phyloP scores from a whole-genome alignment of 2,797 vertebrate genomes.

The Heterohyrax brucei region DNA sequence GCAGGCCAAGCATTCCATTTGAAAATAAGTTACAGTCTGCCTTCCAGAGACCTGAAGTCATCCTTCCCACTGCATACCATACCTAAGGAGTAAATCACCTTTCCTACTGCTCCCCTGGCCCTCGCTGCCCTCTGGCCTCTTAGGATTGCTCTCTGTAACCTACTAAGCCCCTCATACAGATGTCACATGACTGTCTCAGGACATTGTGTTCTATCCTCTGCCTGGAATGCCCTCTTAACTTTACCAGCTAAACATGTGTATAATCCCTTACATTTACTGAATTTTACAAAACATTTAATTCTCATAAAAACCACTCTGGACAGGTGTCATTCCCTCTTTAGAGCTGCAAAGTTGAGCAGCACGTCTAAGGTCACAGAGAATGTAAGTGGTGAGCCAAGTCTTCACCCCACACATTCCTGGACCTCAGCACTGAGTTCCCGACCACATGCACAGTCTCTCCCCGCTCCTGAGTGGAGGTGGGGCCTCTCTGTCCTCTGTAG shows the following conservation, averaged over 20 bases:
- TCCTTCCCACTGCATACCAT: not conserved
- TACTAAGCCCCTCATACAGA: not conserved
- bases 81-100: not conserved
- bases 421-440: not conserved
- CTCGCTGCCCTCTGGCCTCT: not conserved
- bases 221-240: not conserved
- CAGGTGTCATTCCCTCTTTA: not conserved
- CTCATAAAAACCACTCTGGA: not conserved
- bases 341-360: not conserved
- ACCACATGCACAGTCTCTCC: too few species aligned
- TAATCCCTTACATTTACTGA: not conserved
- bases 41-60: not conserved
- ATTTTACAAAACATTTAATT: slow-evolving; percentile 14
- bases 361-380: not conserved
- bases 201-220: not conserved
- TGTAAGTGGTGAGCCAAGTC: rapidly evolving
- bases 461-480: not conserved
- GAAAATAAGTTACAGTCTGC: not conserved
- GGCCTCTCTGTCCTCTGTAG: not conserved
- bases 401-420: not conserved
- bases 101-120: not conserved
- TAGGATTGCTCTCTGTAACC: not conserved
- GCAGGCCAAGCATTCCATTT: not conserved
- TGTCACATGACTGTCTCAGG: not conserved
- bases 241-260: not conserved